A percentile compares a stretch with the other conserved stretches of the same genome.
These are phyloP conservation scores for Adineta ricciae DNA, from an alignment of 2,888 invertebrate genomes.

Conservation along the genomic window DNA sequence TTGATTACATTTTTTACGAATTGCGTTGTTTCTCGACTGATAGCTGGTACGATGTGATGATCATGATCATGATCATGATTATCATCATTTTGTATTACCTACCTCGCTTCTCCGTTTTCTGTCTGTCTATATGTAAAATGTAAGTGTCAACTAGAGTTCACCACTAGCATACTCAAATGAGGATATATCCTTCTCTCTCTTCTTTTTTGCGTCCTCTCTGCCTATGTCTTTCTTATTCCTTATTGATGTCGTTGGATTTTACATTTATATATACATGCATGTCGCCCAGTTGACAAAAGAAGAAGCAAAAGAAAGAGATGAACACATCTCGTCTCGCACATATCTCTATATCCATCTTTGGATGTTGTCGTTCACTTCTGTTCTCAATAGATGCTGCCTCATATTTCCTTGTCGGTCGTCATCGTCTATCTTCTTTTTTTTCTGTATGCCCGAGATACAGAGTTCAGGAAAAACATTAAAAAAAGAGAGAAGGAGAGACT, in stretches of 20 bases:
- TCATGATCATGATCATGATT: neutral
- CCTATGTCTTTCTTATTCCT: neutral
- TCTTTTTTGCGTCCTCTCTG: neutral
- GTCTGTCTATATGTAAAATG: neutral
- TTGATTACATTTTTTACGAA: neutral
- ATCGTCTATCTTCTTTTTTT: constrained; percentile 7
- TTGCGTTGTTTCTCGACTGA: neutral
- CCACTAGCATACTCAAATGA: neutral
- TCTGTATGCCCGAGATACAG: neutral
- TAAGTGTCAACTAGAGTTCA: neutral
- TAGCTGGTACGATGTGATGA: neutral
- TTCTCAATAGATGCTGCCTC: neutral
- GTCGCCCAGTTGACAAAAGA: constrained; percentile 13
- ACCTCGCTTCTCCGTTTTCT: neutral
- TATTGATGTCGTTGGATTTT: neutral
- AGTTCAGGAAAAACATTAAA: constrained; percentile 12
- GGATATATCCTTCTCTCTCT: neutral
- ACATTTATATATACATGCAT: neutral
- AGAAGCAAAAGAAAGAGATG: constrained; percentile 7
- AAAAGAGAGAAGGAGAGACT: neutral
- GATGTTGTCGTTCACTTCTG: neutral
- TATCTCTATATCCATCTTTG: neutral
- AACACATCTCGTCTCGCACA: neutral
- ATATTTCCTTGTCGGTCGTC: constrained; percentile 4
- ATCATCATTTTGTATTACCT: neutral